Percentiles rank a stretch among this genome's conserved stretches.
phyloP scores from a whole-genome alignment of 2,888 invertebrate species.

The Cantharis lateralis region DNA sequence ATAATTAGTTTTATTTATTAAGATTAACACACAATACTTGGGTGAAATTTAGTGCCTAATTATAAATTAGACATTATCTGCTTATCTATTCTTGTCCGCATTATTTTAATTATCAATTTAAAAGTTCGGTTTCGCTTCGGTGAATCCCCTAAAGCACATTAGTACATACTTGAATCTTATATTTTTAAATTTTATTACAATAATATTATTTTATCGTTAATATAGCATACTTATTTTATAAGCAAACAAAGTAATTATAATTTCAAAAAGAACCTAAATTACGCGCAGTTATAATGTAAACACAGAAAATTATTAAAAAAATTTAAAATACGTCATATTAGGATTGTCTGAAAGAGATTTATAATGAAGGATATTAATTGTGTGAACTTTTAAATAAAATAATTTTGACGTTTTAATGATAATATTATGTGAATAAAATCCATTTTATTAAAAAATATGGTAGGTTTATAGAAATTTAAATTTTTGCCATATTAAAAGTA shows the following conservation, averaged over 20 bases:
- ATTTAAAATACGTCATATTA: background rate
- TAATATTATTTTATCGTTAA: background rate
- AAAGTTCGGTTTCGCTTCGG: constrained; percentile 8
- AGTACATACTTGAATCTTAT: background rate
- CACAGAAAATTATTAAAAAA: background rate
- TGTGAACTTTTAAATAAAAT: background rate
- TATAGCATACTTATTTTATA: constrained; percentile 1
- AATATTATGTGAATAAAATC: background rate
- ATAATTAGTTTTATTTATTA: constrained; percentile 6
- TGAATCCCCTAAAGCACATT: background rate
- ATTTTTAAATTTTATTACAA: background rate
- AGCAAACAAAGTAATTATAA: background rate
- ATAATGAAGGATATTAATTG: background rate
- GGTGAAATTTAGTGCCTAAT: constrained; percentile 14
- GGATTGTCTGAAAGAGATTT: background rate
- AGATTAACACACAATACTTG: constrained; percentile 23
- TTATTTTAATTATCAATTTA: constrained; percentile 26
- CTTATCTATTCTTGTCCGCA: constrained; percentile 10
- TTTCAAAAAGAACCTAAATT: background rate
- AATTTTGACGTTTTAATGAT: background rate
- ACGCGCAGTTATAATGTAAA: background rate
- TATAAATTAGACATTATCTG: constrained; percentile 14
- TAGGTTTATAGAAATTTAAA: background rate
- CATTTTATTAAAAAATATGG: background rate
- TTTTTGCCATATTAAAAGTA: background rate